Evolutionary conservation across 1,140 invertebrate genomes (phyloP).

Genomic region (Leptoteleia sp.): DNA sequence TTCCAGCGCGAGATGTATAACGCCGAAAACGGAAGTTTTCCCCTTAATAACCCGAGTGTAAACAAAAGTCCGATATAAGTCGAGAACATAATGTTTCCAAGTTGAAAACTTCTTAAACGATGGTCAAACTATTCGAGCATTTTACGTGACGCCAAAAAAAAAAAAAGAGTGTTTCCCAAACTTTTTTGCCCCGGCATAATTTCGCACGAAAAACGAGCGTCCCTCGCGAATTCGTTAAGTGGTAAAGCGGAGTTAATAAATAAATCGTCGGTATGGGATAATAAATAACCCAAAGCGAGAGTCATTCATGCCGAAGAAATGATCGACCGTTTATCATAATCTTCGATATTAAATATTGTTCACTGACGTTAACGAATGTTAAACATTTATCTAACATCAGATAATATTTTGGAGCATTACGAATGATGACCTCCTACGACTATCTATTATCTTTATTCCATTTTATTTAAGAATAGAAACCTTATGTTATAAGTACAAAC

Average conservation of each 20-base stretch:
- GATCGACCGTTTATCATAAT: slow-evolving; percentile 25
- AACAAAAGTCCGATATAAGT: slow-evolving; percentile 26
- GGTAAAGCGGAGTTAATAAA: slow-evolving; percentile 5
- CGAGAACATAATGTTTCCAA: slow-evolving; percentile 12
- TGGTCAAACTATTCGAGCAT: slow-evolving; percentile 18
- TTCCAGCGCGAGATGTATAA: background rate
- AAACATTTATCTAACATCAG: slow-evolving; percentile 19
- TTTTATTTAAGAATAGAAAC: too few relatives aligned
- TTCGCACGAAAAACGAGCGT: too few relatives aligned
- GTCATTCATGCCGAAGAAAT: slow-evolving; percentile 24
- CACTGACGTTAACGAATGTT: slow-evolving; percentile 29
- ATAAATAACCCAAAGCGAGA: slow-evolving; percentile 18
- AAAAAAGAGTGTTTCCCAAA: background rate
- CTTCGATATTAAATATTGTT: slow-evolving; percentile 14
- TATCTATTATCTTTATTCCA: too few relatives aligned
- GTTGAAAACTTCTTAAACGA: slow-evolving; percentile 20
- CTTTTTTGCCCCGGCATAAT: background rate
- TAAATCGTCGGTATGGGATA: background rate
- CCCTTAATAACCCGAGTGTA: slow-evolving; percentile 13
- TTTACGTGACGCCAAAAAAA: slow-evolving; percentile 2
- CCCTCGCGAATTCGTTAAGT: background rate
- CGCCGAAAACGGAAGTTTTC: slow-evolving; percentile 3
- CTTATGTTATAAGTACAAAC: too few relatives aligned
- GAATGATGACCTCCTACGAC: slow-evolving; percentile 1
- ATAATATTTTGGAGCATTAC: background rate